Evolutionary conservation across 2,888 invertebrate species (phyloP), one percentile per base, ranked within the genome.

Genomic region (Rambutsinella grinnellia): DNA sequence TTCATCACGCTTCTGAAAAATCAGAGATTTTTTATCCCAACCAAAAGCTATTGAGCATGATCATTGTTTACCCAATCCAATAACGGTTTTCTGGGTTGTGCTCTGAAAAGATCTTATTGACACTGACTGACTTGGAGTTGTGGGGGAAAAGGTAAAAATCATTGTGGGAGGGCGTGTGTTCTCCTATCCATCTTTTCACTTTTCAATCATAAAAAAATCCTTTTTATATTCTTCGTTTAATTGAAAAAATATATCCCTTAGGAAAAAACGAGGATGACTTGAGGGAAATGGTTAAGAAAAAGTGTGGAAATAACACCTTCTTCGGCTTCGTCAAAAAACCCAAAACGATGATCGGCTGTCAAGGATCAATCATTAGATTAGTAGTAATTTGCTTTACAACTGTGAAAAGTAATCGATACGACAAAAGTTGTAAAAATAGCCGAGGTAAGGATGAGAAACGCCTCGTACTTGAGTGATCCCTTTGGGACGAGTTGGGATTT

Each of bases 111-210:
- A 49, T 36, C 36, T 28, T 61, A 75, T 75, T 75, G 78, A 75
- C 74, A 65, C 46, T 36, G 21, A 26, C 61, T 72, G 71, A 57
- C 36, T 36, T 13, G 36, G 36, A 13, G 13, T 36, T 36, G 36
- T 5, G 36, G 13, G 36, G 6, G 36, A 13, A 36, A 36, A 75
- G 65, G 63, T 69, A 61, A 58, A 62, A 78, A 66, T 78, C 78
- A 69, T 78, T 74, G 74, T 78, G 78, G 78, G 75, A 75, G 78
- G 78, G 78, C 78, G 78, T 78, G n/a, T n/a, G 75, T 66, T 70
- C 74, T 62, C n/a, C 13, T 60, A 69, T 68, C 53, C 56, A 61
- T 65, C 62, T 61, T 68, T n/a, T n/a, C n/a, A n/a, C n/a, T n/a
- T 58, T 63, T 61, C 67, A 74, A 72, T 66, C 66, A 66, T 56